Evolutionary conservation across 2,888 invertebrate species (phyloP), one percentile per base, ranked within the genome.

Genomic region (Mythimna ferrago): DNA sequence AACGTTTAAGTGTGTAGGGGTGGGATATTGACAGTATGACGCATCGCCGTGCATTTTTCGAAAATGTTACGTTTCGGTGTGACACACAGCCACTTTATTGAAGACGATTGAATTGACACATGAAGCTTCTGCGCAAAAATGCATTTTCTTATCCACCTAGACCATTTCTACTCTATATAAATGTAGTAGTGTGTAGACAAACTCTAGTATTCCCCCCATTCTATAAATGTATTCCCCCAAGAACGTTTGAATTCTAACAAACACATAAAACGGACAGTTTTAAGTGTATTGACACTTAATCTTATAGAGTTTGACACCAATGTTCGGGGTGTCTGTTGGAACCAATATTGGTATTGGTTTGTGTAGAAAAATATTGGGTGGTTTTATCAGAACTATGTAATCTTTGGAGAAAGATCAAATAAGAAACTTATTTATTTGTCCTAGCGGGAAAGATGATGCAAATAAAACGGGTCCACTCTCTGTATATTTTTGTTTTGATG

Each of bases 211-310:
- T n/a, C 11, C 5, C 5, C 16, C 16, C 21, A 48, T 41, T 58
- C 14, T 58, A 38, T 35, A 53, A 26, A 58, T n/a, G 35, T 54
- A n/a, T 53, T 66, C 35, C 32, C 21, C 6, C 48, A 11, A 57
- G 68, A 65, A 65, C 53, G 62, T 69, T 75, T 82, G 67, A 72
- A 75, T 79, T 67, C 57, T 54, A 68, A 78, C 80, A 74, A 83
- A 80, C 70, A 80, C 51, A 83, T 83, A 80, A 80, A 83, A 65
- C 21, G 16, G 21, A 61, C 76, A 44, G 61, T 77, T 54, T 70
- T 80, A 75, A 80, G 76, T 74, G 64, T 83, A 80, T 80, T 80
- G 80, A 70, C 65, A 71, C 54, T 83, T 67, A 19, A 75, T 80
- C 74, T 80, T 70, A 80, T 80, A 19, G 61, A 48, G 38, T 65